Evolutionary conservation across 2,888 invertebrate genomes (phyloP), one percentile per base, ranked within the genome.

Genomic region (Artemia sinica): DNA sequence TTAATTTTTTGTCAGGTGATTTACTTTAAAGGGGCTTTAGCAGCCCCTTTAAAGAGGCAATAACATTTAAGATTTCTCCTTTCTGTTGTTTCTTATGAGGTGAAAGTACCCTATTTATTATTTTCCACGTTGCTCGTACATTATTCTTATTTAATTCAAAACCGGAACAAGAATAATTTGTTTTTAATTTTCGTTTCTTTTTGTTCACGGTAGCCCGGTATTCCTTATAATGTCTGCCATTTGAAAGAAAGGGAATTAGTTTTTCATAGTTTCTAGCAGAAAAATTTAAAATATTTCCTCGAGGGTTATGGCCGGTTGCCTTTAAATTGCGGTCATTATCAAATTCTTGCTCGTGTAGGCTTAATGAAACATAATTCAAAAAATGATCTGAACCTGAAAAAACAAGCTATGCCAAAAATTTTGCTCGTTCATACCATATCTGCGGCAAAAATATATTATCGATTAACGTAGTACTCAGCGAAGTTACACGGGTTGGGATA

Each of bases 391-490:
- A 58, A 18, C 63, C 63, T 10, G 11, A 8, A 58, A 11, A 58
- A 58, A 58, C 63, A 58, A 58, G 63, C 58, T 18, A n/a, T 58
- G 8, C 63, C 10, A 11, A 58, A 58, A 58, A 58, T 18, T 9
- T 58, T 58, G 10, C 11, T 58, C 63, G 63, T 11, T 58, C 9
- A 10, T 10, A 58, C 63, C 63, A 58, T 11, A 9, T 58, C 63
- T 58, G 63, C 9, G 63, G 2, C 58, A 58, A 58, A 58, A 58
- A 58, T 58, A 14, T 52, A 52, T 52, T 52, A 14, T 58, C 58
- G 9, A 58, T 58, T 58, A 8, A 8, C 9, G 8, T 58, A 14
- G 58, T 9, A 58, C 58, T 41, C 41, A 41, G 41, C 41, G 0
- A 41, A 41, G 41, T 41, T 58, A 58, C 63, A 58, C 63, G 11